Evolutionary conservation across 2,797 vertebrate species (phyloP).

Genomic region (Cyprinodon diabolis): DNA sequence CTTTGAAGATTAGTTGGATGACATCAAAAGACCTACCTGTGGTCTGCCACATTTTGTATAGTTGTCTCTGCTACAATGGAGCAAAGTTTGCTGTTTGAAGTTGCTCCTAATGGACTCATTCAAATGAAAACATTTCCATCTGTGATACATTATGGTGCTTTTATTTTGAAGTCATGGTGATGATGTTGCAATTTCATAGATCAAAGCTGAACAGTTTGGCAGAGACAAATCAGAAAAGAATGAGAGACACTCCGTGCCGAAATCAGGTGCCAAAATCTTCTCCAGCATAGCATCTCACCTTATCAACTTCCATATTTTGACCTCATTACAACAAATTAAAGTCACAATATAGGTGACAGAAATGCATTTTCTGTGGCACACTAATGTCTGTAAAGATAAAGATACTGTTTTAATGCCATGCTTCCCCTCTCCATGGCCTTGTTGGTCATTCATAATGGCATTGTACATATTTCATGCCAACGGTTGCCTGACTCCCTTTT

Average conservation of each 20-base stretch:
- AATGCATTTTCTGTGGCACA: conserved; percentile 12
- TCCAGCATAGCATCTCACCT: neutral
- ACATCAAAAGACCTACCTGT: neutral
- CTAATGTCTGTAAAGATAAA: conserved; percentile 17
- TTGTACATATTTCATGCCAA: conserved; percentile 64
- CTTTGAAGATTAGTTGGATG: neutral
- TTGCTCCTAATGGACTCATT: neutral
- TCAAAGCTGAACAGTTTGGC: neutral
- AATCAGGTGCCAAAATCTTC: neutral
- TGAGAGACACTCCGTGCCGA: neutral
- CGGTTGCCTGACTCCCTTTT: conserved; percentile 51
- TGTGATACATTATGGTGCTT: neutral
- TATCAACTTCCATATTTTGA: neutral
- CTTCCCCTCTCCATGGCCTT: conserved; percentile 4
- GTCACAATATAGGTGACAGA: neutral
- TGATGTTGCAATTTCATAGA: conserved; percentile 1
- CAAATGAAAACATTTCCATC: neutral
- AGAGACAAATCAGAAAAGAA: neutral
- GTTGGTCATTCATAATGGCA: conserved; percentile 53
- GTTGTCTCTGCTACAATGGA: neutral
- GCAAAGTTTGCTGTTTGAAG: neutral
- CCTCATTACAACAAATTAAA: neutral
- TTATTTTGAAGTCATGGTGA: neutral
- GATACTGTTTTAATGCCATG: neutral
- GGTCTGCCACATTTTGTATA: neutral